Evolutionary conservation across 2,797 vertebrate species (phyloP).

Genomic region (Sternotherus odoratus): DNA sequence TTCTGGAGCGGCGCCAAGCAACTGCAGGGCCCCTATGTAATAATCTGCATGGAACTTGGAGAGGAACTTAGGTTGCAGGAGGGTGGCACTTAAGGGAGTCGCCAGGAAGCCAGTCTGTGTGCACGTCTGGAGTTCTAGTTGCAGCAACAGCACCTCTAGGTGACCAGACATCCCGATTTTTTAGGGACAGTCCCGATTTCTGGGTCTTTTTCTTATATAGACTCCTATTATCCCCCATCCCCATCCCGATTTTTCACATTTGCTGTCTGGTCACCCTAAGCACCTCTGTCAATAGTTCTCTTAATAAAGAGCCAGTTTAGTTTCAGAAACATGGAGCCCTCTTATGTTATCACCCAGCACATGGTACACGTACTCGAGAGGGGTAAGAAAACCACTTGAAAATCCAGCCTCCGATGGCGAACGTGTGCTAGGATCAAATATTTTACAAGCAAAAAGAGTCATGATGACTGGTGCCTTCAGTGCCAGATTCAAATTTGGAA

Average conservation of each 20-base stretch:
- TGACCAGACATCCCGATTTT: too few species aligned
- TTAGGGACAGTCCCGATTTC: too few species aligned
- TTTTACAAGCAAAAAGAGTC: conserved; percentile 1
- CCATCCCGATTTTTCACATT: too few species aligned
- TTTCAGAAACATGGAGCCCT: conserved; percentile 63
- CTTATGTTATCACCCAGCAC: conserved; percentile 40
- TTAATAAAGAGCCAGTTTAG: conserved; percentile 45
- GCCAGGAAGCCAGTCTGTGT: not conserved
- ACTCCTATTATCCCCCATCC: too few species aligned
- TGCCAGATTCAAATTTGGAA: conserved; percentile 34
- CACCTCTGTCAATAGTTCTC: conserved; percentile 18
- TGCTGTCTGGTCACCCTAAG: too few species aligned
- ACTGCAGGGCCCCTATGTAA: rapidly evolving
- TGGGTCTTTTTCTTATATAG: too few species aligned
- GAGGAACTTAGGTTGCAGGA: not conserved
- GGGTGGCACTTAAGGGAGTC: not conserved
- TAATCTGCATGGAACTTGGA: rapidly evolving
- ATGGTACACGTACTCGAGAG: not conserved
- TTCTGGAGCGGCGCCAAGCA: not conserved
- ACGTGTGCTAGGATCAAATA: conserved; percentile 22
- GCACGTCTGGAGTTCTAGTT: not conserved
- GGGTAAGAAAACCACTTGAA: not conserved
- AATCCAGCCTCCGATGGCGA: conserved; percentile 27
- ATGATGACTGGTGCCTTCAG: not conserved
- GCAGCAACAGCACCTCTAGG: conserved; percentile 8